These are phyloP conservation scores for Chrysocyon brachyurus DNA, from an alignment of 2,797 vertebrate genomes.

Conservation along the genomic window DNA sequence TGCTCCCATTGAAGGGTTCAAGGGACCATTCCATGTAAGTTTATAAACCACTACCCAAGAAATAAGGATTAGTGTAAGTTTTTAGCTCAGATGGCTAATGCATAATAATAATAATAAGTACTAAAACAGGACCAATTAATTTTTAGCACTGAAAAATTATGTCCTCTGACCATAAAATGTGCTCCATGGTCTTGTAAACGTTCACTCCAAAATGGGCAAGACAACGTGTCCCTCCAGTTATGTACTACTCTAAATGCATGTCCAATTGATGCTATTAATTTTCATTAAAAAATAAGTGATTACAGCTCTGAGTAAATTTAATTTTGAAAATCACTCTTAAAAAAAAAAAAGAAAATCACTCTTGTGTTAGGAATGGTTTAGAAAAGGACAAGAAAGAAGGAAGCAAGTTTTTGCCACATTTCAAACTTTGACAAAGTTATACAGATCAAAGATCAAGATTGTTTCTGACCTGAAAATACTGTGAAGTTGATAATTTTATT, in stretches of 20 bases:
- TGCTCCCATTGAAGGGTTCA: neutral
- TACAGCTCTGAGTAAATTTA: conserved; percentile 39
- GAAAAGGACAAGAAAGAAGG: conserved; percentile 4
- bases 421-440: conserved; percentile 25
- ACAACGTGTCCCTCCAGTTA: neutral
- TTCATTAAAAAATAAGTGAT: conserved; percentile 54
- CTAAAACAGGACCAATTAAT: neutral
- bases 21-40: neutral
- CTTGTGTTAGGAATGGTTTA: conserved; percentile 23
- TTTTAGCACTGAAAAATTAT: conserved; percentile 23
- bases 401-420: neutral
- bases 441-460: conserved; percentile 13
- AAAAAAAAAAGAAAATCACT: conserved; percentile 6
- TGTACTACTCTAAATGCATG: neutral
- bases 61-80: conserved; percentile 29
- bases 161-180: neutral
- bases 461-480: neutral
- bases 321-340: conserved; percentile 54
- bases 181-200: neutral
- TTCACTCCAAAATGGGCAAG: neutral
- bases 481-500: neutral
- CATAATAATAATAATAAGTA: conserved; percentile 20
- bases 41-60: conserved; percentile 35
- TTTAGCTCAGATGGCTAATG: conserved; percentile 40
- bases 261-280: conserved; percentile 58